Evolutionary conservation across 2,888 invertebrate genomes (phyloP), one percentile per base, ranked within the genome.

Genomic region (Unio delphinus): DNA sequence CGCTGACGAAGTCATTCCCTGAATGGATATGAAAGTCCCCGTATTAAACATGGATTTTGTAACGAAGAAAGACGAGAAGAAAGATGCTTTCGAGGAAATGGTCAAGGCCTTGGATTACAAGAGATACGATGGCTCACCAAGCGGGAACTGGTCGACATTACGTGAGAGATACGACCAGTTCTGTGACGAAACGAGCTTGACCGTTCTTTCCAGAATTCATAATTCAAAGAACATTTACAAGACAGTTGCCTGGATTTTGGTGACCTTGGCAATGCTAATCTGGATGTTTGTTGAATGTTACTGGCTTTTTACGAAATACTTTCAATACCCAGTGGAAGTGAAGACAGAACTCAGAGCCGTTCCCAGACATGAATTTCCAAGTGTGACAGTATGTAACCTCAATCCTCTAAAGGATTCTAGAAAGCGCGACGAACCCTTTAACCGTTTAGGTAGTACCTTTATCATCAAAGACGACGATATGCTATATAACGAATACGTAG

Each of bases 311-410:
- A 66, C 74, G 23, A 80, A 76, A 65, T 83, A 81, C 64, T 75
- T 75, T 65, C 65, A 67, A 73, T 83, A 85, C 68, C 87, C 87
- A 1, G 72, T 80, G 0, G 85, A 86, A 69, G 85, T 86, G 8
- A 83, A 81, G 68, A 79, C 86, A 45, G 81, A 83, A 61, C 59
- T 83, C 28, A 72, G 72, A 20, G 80, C 83, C 1, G 75, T 78
- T 3, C 69, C 79, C 5, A 68, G 70, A 26, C 74, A 86, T 65
- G 80, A 82, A 7, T 87, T 86, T 66, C 87, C 87, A 3, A 86
- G 86, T 67, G 84, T 87, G 5, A 85, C 84, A 0, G 71, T 86
- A 5, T 86, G 86, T 66, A 86, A 86, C 69, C 61, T 85, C 54
- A 87, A 87, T 73, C 87, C 87, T 1, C 67, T 87, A 18, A 78